phyloP scores from a whole-genome alignment of 2,888 invertebrate genomes.

The Augochlorella aurata region DNA sequence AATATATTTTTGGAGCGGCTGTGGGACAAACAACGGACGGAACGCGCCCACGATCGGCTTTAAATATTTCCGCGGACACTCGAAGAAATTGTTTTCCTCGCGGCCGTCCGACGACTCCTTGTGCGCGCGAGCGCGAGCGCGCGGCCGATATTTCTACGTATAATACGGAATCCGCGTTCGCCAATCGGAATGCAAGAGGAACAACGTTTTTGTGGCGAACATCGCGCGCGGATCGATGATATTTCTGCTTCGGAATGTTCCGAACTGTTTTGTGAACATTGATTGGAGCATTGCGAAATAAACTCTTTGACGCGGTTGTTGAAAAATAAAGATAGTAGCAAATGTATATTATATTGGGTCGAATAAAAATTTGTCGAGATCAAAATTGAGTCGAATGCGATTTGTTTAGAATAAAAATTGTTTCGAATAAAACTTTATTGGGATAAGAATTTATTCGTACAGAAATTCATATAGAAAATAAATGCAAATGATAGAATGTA shows the following conservation, averaged over 20 bases:
- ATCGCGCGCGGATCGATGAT: background rate
- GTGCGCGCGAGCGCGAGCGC: background rate
- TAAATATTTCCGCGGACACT: conserved; percentile 15
- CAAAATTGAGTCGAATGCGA: too few species aligned
- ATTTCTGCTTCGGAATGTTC: background rate
- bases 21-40: background rate
- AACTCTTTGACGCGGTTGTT: too few species aligned
- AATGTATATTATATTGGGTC: too few species aligned
- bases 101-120: background rate
- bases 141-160: background rate
- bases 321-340: too few species aligned
- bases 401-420: too few species aligned
- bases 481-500: too few species aligned
- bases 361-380: too few species aligned
- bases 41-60: background rate
- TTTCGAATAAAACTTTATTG: too few species aligned
- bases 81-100: conserved; percentile 3
- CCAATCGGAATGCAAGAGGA: background rate
- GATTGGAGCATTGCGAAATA: too few species aligned
- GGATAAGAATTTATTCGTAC: too few species aligned
- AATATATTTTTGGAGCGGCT: background rate
- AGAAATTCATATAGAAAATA: too few species aligned
- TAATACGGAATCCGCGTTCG: background rate
- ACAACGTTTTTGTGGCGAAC: background rate
- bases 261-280: too few species aligned